A percentile compares a stretch with the other conserved stretches of the same genome.
Conservation (phyloP, 2,888 invertebrate genomes). For the Melikaiella ostensackeni region DNA sequence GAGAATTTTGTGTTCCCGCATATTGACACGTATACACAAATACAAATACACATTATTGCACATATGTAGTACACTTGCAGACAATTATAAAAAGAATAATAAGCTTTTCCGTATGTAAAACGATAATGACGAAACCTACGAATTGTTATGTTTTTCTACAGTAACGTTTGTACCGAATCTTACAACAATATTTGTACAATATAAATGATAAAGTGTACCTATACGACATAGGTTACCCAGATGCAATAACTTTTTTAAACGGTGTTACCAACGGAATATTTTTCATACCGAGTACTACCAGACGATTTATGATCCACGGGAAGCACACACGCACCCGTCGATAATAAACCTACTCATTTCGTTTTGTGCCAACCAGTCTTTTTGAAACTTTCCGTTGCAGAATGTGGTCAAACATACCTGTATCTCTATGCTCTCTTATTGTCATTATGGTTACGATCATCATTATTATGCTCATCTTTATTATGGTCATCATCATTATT, state of each 20-base stretch:
- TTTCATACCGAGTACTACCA: conserved; percentile 64
- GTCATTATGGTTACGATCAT: conserved; percentile 44
- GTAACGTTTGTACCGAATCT: conserved; percentile 77
- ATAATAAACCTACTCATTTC: conserved; percentile 66
- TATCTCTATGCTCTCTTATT: conserved; percentile 39
- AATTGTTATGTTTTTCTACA: conserved; percentile 77
- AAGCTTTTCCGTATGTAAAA: conserved; percentile 68
- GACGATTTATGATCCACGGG: conserved; percentile 48
- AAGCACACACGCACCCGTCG: conserved; percentile 56
- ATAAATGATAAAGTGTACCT: conserved; percentile 71
- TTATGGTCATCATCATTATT: conserved; percentile 44
- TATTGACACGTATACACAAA: background rate
- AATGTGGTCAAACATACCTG: conserved; percentile 36
- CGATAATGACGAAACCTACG: conserved; percentile 57
- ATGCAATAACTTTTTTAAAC: conserved; percentile 77
- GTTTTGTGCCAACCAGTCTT: conserved; percentile 74
- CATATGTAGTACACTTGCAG: conserved; percentile 20
- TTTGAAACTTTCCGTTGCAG: conserved; percentile 64
- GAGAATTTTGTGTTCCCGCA: conserved; percentile 8
- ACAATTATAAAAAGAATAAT: conserved; percentile 61
- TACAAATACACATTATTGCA: conserved; percentile 26
- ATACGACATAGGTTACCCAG: conserved; percentile 74
- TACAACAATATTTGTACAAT: conserved; percentile 76
- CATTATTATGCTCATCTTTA: conserved; percentile 43
- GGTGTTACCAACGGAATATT: conserved; percentile 67